Base-by-base conservation (phyloP, 2,888 invertebrate species). In the Drosophila falleni region DNA sequence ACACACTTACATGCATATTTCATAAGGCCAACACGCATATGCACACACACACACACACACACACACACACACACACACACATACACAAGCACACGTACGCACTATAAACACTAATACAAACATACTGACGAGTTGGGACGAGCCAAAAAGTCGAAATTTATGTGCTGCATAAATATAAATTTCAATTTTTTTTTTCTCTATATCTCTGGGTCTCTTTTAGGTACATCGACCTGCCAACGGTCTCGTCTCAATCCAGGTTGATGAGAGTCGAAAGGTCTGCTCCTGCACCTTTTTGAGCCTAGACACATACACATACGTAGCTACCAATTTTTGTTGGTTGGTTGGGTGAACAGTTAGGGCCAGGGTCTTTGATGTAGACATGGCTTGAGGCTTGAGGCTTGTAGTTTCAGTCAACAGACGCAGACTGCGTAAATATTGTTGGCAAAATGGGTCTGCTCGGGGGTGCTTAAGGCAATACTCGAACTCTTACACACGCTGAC, bases 81-180 rank as follows among this genome's bases (percentile, higher is more conserved):
- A 39, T 35, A 56, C 62, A 55, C 62, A 72, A 65, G 65, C 69
- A 80, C 78, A 78, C 77, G 71, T 59, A 80, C 71, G 65, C 77
- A 80, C 77, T 78, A 78, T 84, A 74, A 78, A 69, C 81, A 81
- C 85, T 87, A 74, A 65, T 58, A 78, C 71, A 68, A 49, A 51
- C 59, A 68, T 64, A 64, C 23, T 56, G 46, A 58, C 78, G 49
- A 47, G 44, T 47, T 26, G 46, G 35, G 47, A n/a, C 47, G 58
- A 78, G 87, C 74, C 75, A 51, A 84, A 81, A 89, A 86, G 86
- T 74, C 84, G 65, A 81, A 86, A 86, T 89, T 83, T 86, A 89
- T 86, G 79, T 84, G 87, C 73, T 80, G 81, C 81, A 87, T 86
- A 84, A 81, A 86, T 86, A 87, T 86, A 86, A 89, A 87, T 89